Conservation (phyloP, 2,888 invertebrate genomes). For the Prenolepis imparis region DNA sequence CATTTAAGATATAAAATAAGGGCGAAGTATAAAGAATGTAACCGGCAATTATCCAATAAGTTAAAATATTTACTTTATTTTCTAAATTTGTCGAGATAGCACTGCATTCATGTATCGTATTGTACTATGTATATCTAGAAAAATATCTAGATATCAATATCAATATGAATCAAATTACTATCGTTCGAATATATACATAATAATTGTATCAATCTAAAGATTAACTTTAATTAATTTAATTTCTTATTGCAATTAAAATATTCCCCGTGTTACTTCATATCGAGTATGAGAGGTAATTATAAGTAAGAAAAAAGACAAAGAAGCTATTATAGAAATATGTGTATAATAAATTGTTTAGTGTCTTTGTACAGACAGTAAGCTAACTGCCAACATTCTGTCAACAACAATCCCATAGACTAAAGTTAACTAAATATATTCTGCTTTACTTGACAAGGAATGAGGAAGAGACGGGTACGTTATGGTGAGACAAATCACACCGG, state of each 20-base stretch:
- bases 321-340: background rate
- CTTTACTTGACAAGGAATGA: slow-evolving; percentile 40
- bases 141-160: background rate
- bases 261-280: background rate
- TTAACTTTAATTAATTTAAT: background rate
- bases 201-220: background rate
- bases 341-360: background rate
- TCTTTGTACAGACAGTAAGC: background rate
- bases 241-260: background rate
- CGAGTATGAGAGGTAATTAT: background rate
- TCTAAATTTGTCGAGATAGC: background rate
- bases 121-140: background rate
- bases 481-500: slow-evolving; percentile 37
- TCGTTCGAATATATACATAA: background rate
- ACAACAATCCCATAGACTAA: slow-evolving; percentile 33
- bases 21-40: background rate
- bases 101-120: background rate
- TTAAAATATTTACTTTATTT: background rate
- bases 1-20: background rate
- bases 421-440: slow-evolving; percentile 31
- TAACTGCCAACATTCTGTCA: slow-evolving; percentile 28
- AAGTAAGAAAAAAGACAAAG: background rate
- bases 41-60: background rate
- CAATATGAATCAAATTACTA: background rate
- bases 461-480: slow-evolving; percentile 39